phyloP scores from a whole-genome alignment of 2,888 invertebrate species.

The Dynastes maya region DNA sequence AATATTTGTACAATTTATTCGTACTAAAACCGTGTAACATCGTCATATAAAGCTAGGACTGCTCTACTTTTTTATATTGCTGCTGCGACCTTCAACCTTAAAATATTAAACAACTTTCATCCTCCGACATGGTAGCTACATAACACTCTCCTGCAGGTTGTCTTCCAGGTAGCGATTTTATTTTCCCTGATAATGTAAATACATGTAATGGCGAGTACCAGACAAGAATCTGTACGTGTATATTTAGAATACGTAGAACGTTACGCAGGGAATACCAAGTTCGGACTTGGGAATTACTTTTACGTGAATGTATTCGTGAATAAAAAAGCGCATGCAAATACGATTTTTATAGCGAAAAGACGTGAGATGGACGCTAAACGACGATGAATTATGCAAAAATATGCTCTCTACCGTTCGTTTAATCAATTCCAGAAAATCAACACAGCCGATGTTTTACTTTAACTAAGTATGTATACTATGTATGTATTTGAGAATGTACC shows the following conservation, averaged over 20 bases:
- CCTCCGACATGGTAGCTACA: no score
- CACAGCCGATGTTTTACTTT: background rate
- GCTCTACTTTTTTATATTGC: no score
- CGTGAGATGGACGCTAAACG: slow-evolving; percentile 33
- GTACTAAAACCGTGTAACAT: no score
- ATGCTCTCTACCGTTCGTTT: slow-evolving; percentile 39
- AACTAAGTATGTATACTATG: slow-evolving; percentile 5
- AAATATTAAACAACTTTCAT: no score
- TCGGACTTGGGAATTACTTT: slow-evolving; percentile 42
- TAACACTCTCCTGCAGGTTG: no score
- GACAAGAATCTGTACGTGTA: slow-evolving; percentile 8
- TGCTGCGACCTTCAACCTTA: no score
- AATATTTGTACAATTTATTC: no score
- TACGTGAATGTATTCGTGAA: slow-evolving; percentile 40
- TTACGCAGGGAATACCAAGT: slow-evolving; percentile 39
- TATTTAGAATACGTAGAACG: slow-evolving; percentile 32
- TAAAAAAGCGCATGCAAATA: slow-evolving; percentile 40
- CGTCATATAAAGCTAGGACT: no score
- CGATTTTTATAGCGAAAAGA: slow-evolving; percentile 39
- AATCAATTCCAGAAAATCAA: slow-evolving; percentile 37
- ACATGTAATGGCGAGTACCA: background rate
- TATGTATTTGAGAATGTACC: background rate
- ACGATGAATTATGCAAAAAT: slow-evolving; percentile 36
- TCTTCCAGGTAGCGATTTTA: background rate
- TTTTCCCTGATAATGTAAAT: slow-evolving; percentile 8